phyloP scores from a whole-genome alignment of 2,888 invertebrate genomes.

The Oasisia sp. region DNA sequence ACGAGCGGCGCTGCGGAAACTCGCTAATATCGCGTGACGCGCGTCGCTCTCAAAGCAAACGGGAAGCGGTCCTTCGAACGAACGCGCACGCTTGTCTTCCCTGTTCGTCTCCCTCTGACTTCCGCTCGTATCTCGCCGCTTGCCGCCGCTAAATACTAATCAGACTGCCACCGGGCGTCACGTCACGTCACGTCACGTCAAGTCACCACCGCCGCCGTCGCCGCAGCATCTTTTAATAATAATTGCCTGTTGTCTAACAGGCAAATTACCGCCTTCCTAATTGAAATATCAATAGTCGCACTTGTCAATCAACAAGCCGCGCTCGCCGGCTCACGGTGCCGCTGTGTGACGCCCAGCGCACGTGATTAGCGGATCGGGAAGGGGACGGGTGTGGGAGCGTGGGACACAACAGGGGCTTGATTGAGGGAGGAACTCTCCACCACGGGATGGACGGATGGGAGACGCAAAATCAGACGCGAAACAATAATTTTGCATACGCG shows the following conservation, averaged over 20 bases:
- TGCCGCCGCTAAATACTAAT: not conserved
- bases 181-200: no score
- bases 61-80: conserved; percentile 14
- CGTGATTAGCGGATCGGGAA: conserved; percentile 14
- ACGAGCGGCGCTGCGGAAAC: not conserved
- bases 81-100: not conserved
- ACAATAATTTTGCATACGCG: not conserved
- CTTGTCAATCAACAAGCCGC: conserved; percentile 31
- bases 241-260: conserved; percentile 34
- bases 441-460: not conserved
- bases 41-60: not conserved
- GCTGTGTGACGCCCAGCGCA: not conserved
- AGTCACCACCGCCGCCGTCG: conserved; percentile 8
- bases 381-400: not conserved
- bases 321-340: conserved; percentile 21
- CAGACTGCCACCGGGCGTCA: not conserved
- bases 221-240: conserved; percentile 19
- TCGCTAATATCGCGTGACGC: not conserved
- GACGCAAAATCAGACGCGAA: not conserved
- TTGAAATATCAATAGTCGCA: conserved; percentile 34
- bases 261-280: conserved; percentile 35
- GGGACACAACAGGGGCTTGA: not conserved
- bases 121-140: not conserved
- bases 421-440: conserved; percentile 1
- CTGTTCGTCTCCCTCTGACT: not conserved